Evolutionary conservation across 2,888 invertebrate species (phyloP), one percentile per base, ranked within the genome.

Genomic region (Drosophila bunnanda): DNA sequence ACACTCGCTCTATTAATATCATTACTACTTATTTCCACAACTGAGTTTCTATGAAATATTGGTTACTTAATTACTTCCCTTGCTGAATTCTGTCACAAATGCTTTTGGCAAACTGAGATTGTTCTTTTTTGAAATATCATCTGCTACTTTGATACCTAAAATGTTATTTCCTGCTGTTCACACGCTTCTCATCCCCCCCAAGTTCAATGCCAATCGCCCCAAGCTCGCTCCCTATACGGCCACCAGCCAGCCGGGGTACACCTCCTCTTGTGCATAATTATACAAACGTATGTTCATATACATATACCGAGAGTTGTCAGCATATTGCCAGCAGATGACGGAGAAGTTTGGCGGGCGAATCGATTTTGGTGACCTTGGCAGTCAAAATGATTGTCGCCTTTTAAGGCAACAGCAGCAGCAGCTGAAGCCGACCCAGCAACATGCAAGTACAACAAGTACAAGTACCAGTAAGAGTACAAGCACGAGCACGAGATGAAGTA

Each of bases 331-430:
- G 71, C 76, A 76, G 78, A 81, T 75, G 81, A 71, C 67, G 64
- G 46, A 52, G 77, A 77, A 65, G 52, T 75, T 58, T 67, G 60
- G 59, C 73, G 79, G 76, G 67, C 75, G 73, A 78, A 88, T 88
- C 72, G 80, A 76, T 82, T 75, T 73, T 39, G 77, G 67, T 68
- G 84, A 84, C 89, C 89, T 89, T 89, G 89, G 68, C 89, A 90
- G 78, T 89, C 89, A 83, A 86, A 86, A 75, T 60, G 44, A 69
- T 58, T 79, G 66, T 74, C 52, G 71, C 89, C 89, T 69, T 78
- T 83, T 77, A 88, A 78, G 84, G 89, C 64, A 67, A 34, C 50
- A 67, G 48, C 46, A 65, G 25, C 54, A 65, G 39, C 41, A 41
- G 41, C 30, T 54, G 9, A 57, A 64, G 56, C 34, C 30, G 12